Conservation (phyloP, 2,797 vertebrate species). For the Acipenser transmontanus region DNA sequence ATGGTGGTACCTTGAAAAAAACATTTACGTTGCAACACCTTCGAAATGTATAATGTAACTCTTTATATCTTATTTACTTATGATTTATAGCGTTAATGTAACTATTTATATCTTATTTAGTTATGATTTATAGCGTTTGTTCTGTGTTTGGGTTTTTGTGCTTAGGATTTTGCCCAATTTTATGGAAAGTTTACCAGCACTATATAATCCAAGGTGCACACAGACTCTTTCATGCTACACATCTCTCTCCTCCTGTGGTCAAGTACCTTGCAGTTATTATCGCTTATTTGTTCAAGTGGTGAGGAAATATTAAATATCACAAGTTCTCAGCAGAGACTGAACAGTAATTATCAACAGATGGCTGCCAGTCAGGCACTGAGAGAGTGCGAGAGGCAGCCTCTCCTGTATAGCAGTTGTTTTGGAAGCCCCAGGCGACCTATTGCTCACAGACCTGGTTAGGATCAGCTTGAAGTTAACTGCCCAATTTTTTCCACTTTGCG, state of each 20-base stretch:
- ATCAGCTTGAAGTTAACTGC: conserved; percentile 43
- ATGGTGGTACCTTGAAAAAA: too few relatives aligned
- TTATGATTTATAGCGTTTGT: conserved; percentile 67
- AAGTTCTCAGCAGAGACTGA: conserved; percentile 80
- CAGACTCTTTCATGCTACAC: conserved; percentile 67
- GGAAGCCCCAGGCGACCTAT: conserved; percentile 32
- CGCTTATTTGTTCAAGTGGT: conserved; percentile 93
- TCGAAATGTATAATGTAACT: conserved; percentile 48
- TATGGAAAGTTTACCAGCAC: conserved; percentile 55
- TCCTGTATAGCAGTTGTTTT: conserved; percentile 31
- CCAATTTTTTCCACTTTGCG: conserved; percentile 42
- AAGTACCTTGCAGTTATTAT: conserved; percentile 85
- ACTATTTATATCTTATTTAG: conserved; percentile 58
- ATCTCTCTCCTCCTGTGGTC: conserved; percentile 84
- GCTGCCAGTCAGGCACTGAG: conserved; percentile 53
- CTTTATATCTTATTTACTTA: conserved; percentile 58
- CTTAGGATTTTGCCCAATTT: conserved; percentile 30
- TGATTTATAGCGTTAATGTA: conserved; percentile 55
- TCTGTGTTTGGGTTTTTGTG: conserved; percentile 66
- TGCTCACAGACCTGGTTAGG: conserved; percentile 38
- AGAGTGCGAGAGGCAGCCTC: conserved; percentile 29
- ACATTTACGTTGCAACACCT: conserved; percentile 40
- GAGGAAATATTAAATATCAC: conserved; percentile 98
- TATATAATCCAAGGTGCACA: conserved; percentile 58
- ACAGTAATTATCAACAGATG: conserved; percentile 94